Evolutionary conservation across 2,888 invertebrate genomes (phyloP).

Genomic region (Xanthorhoe spadicearia): DNA sequence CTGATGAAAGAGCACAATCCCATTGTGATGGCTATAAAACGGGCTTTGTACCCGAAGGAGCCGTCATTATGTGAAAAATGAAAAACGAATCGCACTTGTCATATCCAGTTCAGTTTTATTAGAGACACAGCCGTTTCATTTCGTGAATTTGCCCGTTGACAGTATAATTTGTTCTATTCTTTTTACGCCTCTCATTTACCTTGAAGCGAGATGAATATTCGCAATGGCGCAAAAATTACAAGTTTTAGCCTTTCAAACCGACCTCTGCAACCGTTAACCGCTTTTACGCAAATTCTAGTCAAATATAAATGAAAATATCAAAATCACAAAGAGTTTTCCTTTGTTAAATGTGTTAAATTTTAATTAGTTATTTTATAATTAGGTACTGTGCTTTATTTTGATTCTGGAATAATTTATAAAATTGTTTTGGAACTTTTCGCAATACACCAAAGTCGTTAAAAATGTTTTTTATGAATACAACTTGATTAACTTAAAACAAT

Average conservation of each 20-base stretch:
- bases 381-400: neutral
- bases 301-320: neutral
- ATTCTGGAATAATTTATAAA: neutral
- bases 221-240: conserved; percentile 9
- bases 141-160: conserved; percentile 56
- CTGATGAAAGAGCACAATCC: conserved; percentile 82
- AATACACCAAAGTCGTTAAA: neutral
- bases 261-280: neutral
- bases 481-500: neutral
- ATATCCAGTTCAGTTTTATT: conserved; percentile 67
- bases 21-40: conserved; percentile 80
- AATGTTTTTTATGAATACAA: neutral
- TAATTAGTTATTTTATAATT: neutral
- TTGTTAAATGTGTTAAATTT: neutral
- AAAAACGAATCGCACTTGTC: conserved; percentile 79
- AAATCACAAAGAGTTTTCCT: neutral
- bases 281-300: neutral
- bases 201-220: conserved; percentile 15
- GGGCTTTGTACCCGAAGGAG: conserved; percentile 75
- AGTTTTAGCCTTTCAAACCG: neutral
- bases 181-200: conserved; percentile 42
- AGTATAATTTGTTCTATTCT: conserved; percentile 17
- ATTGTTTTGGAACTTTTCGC: neutral
- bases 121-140: conserved; percentile 51
- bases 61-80: conserved; percentile 80